phyloP scores from a whole-genome alignment of 2,113 vertebrate genomes.

The Apteryx owenii region DNA sequence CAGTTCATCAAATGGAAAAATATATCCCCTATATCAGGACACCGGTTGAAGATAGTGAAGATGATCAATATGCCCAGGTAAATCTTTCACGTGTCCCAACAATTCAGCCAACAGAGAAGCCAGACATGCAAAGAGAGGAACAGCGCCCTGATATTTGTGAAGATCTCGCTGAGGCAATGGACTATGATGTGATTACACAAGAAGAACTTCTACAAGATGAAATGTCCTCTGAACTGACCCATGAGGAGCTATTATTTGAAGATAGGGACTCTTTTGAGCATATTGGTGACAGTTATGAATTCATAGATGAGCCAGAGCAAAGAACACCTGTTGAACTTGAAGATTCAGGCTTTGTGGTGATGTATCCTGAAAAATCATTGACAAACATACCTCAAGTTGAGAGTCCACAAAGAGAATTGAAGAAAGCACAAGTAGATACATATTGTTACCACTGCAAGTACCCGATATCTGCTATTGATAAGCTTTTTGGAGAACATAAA shows the following conservation, averaged over 20 bases:
- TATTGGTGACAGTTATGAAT: constrained; percentile 64
- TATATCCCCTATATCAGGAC: not conserved
- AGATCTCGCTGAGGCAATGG: constrained; percentile 78
- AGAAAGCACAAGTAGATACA: constrained; percentile 83
- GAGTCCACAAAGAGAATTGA: constrained; percentile 76
- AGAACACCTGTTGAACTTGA: constrained; percentile 69
- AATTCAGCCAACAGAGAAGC: not conserved
- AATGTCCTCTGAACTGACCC: constrained; percentile 53
- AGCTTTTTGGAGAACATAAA: constrained; percentile 81
- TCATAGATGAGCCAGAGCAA: constrained; percentile 64
- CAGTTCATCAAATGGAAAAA: not conserved
- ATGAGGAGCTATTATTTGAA: constrained; percentile 71
- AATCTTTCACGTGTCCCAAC: not conserved
- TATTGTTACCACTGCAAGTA: constrained; percentile 89
- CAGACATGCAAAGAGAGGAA: constrained; percentile 49
- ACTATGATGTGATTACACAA: constrained; percentile 83
- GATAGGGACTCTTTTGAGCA: constrained; percentile 67
- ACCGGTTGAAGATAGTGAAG: constrained; percentile 56
- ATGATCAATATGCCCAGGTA: not conserved
- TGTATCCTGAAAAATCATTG: constrained; percentile 76
- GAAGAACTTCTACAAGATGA: constrained; percentile 80
- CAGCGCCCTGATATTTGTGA: constrained; percentile 56
- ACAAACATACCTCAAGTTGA: constrained; percentile 66
- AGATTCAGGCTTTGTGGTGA: constrained; percentile 82
- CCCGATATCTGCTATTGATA: constrained; percentile 85